Percentiles rank a stretch among this genome's conserved stretches.
Evolutionary conservation across 1,140 invertebrate species (phyloP).

Genomic region (Aphelinus atriplicis): DNA sequence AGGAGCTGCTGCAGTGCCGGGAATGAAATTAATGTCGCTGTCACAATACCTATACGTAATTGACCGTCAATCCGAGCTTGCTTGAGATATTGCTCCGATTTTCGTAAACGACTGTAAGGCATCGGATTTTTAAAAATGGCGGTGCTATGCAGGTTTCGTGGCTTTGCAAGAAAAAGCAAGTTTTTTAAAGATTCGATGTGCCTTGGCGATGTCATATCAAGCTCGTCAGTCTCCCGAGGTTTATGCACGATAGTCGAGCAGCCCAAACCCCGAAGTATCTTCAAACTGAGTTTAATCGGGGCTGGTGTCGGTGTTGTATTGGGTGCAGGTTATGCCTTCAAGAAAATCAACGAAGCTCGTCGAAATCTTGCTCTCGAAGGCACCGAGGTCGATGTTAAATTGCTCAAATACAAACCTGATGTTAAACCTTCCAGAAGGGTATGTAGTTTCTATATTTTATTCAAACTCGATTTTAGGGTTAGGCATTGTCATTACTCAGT

Average conservation of each 20-base stretch:
- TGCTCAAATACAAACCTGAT: constrained; percentile 66
- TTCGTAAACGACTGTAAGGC: background rate
- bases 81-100: background rate
- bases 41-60: no score
- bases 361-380: constrained; percentile 64
- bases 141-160: constrained; percentile 47
- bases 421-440: constrained; percentile 63
- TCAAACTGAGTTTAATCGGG: constrained; percentile 67
- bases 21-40: no score
- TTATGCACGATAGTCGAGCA: constrained; percentile 48
- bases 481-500: no score
- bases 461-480: no score
- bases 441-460: constrained; percentile 28
- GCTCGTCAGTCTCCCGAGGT: constrained; percentile 22
- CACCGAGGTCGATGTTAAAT: constrained; percentile 57
- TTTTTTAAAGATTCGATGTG: background rate
- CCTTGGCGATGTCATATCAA: constrained; percentile 26
- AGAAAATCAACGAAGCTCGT: constrained; percentile 57
- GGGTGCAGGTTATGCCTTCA: constrained; percentile 65
- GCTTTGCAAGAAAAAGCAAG: constrained; percentile 43
- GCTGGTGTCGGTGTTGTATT: constrained; percentile 65
- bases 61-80: no score
- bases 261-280: constrained; percentile 50
- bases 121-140: constrained; percentile 48
- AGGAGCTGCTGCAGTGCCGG: no score